A percentile compares a stretch with the other conserved stretches of the same genome.
Conservation (phyloP, 2,113 vertebrate genomes). For the Tonatia bakeri region DNA sequence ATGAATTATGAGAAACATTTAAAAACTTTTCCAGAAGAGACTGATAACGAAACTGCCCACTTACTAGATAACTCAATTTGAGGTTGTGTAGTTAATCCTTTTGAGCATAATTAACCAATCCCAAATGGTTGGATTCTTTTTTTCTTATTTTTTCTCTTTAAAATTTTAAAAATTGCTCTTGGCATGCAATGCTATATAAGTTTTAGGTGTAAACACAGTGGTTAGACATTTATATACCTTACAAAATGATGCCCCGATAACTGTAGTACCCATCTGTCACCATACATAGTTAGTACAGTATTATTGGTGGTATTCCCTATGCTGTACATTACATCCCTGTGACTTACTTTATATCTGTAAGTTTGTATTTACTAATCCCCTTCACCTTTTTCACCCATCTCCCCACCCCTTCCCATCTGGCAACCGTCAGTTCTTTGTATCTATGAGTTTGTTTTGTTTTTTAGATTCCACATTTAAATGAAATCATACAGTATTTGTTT, state of each 20-base stretch:
- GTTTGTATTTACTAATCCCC: background rate
- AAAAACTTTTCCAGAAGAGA: background rate
- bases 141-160: background rate
- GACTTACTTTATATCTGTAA: background rate
- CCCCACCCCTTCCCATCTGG: background rate
- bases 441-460: background rate
- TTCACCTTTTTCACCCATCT: background rate
- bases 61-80: background rate
- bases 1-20: background rate
- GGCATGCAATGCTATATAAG: background rate
- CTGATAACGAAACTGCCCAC: background rate
- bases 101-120: background rate
- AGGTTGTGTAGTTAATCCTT: conserved; percentile 6
- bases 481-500: background rate
- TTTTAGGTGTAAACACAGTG: background rate
- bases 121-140: background rate
- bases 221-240: background rate
- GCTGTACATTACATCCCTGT: background rate
- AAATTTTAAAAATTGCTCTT: background rate
- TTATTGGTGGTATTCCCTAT: background rate
- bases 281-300: background rate
- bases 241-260: background rate
- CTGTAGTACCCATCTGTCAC: background rate
- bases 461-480: background rate
- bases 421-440: background rate